Evolutionary conservation across 2,113 vertebrate genomes (phyloP), one percentile per base, ranked within the genome.

Genomic region (Lanius collurio): DNA sequence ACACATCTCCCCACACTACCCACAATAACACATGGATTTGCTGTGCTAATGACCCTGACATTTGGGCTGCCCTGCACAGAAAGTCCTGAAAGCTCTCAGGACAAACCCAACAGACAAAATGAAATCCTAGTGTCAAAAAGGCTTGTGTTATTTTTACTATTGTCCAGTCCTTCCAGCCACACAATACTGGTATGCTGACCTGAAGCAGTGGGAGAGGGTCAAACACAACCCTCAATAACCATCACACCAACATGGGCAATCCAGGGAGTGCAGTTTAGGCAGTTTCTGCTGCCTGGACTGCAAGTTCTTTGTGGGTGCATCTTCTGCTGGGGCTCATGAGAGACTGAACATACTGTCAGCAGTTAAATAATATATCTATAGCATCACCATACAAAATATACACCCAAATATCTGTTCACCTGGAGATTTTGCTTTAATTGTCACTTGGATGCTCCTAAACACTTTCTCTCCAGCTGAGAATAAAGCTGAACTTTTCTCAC

Each of bases 341-440:
- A 90, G 62, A 75, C 49, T 15, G 83, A 95, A 71, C 64, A 90
- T 84, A 87, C 60, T 87, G 85, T 46, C 49, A 90, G 88, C 59
- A 84, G 33, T 95, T 96, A 96, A 94, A 90, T 70, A 91, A 93
- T 63, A 91, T 15, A 93, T 49, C 92, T 3, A 1, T 80, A 95
- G 89, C 67, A 91, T 81, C 93, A 95, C 67, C 78, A 56, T 76
- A 91, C 90, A 49, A 94, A 92, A 96, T 70, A 64, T 31, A 91
- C 31, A 80, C 56, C 64, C 80, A 93, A 81, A 90, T 92, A 88
- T 80, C 78, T 92, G 85, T 88, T 89, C 83, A 56, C 27, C 23
- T 1, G 5, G 39, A 83, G 52, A 68, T 71, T 53, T 74, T 94
- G 41, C 33, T 90, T 83, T 94, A 80, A 71, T 67, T 89, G 62